phyloP scores from a whole-genome alignment of 2,797 vertebrate genomes.

The Phoebastria nigripes region DNA sequence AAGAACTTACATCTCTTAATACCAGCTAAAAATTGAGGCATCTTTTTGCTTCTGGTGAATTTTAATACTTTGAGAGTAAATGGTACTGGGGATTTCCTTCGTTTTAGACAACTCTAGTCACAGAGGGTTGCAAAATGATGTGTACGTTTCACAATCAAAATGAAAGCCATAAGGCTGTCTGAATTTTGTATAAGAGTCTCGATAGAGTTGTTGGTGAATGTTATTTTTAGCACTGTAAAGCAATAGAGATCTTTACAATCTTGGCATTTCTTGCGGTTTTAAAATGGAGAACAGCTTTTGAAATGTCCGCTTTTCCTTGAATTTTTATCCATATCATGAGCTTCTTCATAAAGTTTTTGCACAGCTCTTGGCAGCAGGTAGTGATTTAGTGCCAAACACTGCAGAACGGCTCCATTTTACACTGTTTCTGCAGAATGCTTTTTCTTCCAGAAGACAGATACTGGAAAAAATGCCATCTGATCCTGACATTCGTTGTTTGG shows the following conservation, averaged over 20 bases:
- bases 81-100: conserved; percentile 38
- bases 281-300: conserved; percentile 45
- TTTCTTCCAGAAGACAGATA: not conserved
- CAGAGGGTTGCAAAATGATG: not conserved
- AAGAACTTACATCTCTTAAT: conserved; percentile 61
- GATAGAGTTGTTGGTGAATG: not conserved
- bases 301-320: not conserved
- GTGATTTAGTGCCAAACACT: not conserved
- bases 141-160: not conserved
- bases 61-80: conserved; percentile 42
- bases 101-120: conserved; percentile 43
- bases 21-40: conserved; percentile 25
- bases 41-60: conserved; percentile 28
- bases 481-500: not conserved
- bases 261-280: conserved; percentile 32
- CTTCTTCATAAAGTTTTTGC: not conserved
- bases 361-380: not conserved
- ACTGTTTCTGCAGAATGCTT: not conserved
- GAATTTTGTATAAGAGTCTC: conserved; percentile 3
- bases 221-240: conserved; percentile 36
- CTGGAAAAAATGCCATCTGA: not conserved
- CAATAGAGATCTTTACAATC: conserved; percentile 1
- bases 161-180: conserved; percentile 21
- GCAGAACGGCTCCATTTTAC: not conserved
- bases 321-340: not conserved